Percentiles rank a stretch among this genome's conserved stretches.
Conservation (phyloP, 1,140 invertebrate species). For the Bombus huntii region DNA sequence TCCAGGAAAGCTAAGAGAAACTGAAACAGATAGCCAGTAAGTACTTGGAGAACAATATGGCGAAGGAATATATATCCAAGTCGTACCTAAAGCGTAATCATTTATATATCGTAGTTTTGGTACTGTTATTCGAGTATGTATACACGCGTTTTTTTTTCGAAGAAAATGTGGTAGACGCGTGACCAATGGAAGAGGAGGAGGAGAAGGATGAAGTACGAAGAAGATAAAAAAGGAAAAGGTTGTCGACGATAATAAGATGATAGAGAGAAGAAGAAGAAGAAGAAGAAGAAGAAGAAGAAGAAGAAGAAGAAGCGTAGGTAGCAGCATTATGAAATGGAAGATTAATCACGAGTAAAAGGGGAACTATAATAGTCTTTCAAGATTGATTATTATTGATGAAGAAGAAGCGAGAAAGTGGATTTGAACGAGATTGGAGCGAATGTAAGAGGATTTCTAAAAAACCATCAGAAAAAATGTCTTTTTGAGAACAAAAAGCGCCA, state of each 20-base stretch:
- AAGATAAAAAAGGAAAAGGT: background rate
- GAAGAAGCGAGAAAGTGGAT: slow-evolving; percentile 1
- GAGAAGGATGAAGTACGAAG: background rate
- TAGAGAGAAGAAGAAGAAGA: background rate
- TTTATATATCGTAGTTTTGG: slow-evolving; percentile 63
- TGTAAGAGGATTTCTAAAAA: slow-evolving; percentile 57
- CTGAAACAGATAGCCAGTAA: background rate
- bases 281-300: background rate
- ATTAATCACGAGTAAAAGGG: slow-evolving; percentile 44
- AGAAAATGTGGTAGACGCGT: background rate
- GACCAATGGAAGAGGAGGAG: background rate
- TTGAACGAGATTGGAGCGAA: slow-evolving; percentile 14
- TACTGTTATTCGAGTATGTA: slow-evolving; percentile 29
- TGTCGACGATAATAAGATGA: background rate
- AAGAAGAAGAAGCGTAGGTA: background rate
- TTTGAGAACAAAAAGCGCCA: slow-evolving; percentile 66
- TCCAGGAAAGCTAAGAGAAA: background rate
- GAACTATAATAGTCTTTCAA: slow-evolving; percentile 52
- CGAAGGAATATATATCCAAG: background rate
- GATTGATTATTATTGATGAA: slow-evolving; percentile 31
- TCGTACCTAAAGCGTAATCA: slow-evolving; percentile 45
- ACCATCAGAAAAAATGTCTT: slow-evolving; percentile 66
- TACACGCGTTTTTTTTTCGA: background rate
- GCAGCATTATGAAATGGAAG: background rate
- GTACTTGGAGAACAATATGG: background rate